A percentile compares a stretch with the other conserved stretches of the same genome.
phyloP scores from a whole-genome alignment of 1,140 invertebrate species.

The Drosophila athabasca region DNA sequence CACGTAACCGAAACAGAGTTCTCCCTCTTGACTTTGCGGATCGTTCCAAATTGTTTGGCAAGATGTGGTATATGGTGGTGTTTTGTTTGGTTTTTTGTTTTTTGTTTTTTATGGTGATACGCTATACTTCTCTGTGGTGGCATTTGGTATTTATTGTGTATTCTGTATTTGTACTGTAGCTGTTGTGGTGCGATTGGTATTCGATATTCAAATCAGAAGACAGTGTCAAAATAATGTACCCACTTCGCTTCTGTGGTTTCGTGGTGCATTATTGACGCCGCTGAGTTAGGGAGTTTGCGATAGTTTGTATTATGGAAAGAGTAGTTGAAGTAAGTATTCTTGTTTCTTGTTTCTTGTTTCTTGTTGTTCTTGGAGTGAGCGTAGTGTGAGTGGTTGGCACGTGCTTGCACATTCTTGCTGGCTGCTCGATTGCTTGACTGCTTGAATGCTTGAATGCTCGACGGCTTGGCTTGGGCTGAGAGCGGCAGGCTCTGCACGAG shows the following conservation, averaged over 20 bases:
- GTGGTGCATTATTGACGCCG: constrained; percentile 82
- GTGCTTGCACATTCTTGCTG: constrained; percentile 33
- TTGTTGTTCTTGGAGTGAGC: constrained; percentile 55
- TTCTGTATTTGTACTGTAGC: constrained; percentile 68
- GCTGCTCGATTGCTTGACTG: constrained; percentile 15
- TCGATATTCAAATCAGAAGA: constrained; percentile 84
- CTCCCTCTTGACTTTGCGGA: constrained; percentile 15
- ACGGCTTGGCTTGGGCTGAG: not conserved
- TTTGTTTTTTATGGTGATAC: constrained; percentile 60
- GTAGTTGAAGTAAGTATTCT: constrained; percentile 59
- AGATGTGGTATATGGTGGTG: constrained; percentile 35
- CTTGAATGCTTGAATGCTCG: constrained; percentile 3
- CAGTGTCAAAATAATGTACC: constrained; percentile 84
- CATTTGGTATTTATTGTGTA: constrained; percentile 46
- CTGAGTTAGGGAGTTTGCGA: constrained; percentile 66
- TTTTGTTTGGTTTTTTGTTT: constrained; percentile 24
- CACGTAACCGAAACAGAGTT: constrained; percentile 61
- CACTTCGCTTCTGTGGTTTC: constrained; percentile 52
- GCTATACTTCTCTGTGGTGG: constrained; percentile 77
- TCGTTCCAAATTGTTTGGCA: constrained; percentile 35
- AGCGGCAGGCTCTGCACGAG: constrained; percentile 1
- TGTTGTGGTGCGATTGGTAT: constrained; percentile 73
- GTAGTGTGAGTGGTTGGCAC: constrained; percentile 38
- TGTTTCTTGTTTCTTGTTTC: constrained; percentile 43
- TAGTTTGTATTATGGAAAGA: constrained; percentile 81